These are phyloP conservation scores for Scelioninae gen. 2 DNA, from an alignment of 2,888 invertebrate species.

Conservation along the genomic window DNA sequence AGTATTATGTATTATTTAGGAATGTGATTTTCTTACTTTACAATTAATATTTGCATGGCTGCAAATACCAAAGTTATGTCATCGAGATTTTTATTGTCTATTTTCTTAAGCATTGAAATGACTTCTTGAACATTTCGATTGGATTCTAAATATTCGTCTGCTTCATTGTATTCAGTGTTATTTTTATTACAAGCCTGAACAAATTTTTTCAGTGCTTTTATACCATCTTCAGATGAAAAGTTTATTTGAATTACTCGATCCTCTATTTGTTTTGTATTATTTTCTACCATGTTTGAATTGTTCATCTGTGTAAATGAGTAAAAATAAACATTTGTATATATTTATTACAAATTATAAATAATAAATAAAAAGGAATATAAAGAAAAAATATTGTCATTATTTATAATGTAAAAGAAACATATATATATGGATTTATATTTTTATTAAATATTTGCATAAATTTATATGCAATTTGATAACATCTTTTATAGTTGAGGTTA, in stretches of 20 bases:
- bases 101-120: constrained; percentile 79
- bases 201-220: constrained; percentile 78
- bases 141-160: constrained; percentile 81
- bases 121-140: constrained; percentile 85
- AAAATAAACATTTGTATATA: no score
- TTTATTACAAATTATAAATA: no score
- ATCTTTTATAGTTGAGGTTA: no score
- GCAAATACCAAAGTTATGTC: constrained; percentile 80
- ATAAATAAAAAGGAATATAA: no score
- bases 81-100: constrained; percentile 79
- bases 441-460: no score
- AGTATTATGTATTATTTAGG: not conserved
- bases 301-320: no score
- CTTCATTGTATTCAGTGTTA: constrained; percentile 76
- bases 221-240: constrained; percentile 63
- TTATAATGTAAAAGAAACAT: no score
- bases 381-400: no score
- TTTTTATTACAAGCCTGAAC: constrained; percentile 77
- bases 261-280: constrained; percentile 14
- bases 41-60: constrained; percentile 80
- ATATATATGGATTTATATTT: no score
- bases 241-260: constrained; percentile 65
- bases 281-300: no score
- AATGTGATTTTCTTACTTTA: constrained; percentile 75
- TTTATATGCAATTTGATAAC: no score